phyloP scores from a whole-genome alignment of 2,113 vertebrate genomes.

The Paramormyrops kingsleyae region DNA sequence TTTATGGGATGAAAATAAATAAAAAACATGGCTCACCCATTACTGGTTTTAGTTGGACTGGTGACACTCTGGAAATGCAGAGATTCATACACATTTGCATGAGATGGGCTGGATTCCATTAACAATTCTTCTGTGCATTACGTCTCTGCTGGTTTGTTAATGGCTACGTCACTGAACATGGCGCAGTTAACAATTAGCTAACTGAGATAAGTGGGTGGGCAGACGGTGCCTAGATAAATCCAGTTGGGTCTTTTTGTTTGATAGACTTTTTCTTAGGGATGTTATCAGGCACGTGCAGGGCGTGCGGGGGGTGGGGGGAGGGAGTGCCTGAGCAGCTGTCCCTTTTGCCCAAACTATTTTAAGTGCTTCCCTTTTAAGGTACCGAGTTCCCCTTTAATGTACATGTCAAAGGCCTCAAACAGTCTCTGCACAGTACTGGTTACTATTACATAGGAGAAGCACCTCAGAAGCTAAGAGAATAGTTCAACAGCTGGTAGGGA shows the following conservation, averaged over 20 bases:
- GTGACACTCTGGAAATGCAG: constrained; percentile 62
- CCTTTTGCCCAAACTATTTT: not conserved
- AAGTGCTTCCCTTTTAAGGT: not conserved
- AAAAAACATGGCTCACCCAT: constrained; percentile 60
- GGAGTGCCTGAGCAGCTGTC: not conserved
- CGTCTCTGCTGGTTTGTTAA: constrained; percentile 62
- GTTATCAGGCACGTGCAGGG: not conserved
- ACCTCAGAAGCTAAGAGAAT: not conserved
- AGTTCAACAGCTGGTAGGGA: not conserved
- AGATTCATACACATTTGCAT: constrained; percentile 79
- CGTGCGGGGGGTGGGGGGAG: not conserved
- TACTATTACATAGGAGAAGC: constrained; percentile 25
- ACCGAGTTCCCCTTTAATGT: not conserved
- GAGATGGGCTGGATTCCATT: constrained; percentile 68
- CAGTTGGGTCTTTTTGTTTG: constrained; percentile 18
- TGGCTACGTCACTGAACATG: constrained; percentile 52
- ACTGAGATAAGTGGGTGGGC: not conserved
- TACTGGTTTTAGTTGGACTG: constrained; percentile 69
- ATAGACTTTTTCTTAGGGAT: constrained; percentile 49
- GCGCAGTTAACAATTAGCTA: constrained; percentile 42
- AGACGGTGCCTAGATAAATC: not conserved
- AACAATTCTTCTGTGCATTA: constrained; percentile 71
- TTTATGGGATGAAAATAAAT: constrained; percentile 50
- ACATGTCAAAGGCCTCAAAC: not conserved
- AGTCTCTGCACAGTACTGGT: not conserved